Evolutionary conservation across 2,113 vertebrate genomes (phyloP).

Genomic region (Peromyscus californicus): DNA sequence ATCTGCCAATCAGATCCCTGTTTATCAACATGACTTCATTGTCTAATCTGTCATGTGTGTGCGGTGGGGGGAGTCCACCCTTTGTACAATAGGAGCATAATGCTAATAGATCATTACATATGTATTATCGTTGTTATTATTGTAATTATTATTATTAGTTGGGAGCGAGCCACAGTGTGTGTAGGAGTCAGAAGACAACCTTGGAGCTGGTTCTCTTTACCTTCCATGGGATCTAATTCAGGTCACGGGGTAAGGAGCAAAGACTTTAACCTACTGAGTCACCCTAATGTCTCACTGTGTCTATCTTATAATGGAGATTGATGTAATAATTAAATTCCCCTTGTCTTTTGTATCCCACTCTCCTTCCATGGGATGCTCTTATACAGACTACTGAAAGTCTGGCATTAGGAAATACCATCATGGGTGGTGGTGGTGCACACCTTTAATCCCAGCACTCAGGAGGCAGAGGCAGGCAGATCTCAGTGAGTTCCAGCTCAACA

Average conservation of each 20-base stretch:
- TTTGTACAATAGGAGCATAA: not conserved
- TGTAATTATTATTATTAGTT: not conserved
- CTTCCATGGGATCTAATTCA: not conserved
- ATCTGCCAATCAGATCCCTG: not conserved
- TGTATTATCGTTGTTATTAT: not conserved
- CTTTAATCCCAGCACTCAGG: not conserved
- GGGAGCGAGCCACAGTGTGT: not conserved
- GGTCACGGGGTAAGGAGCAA: not conserved
- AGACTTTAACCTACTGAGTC: not conserved
- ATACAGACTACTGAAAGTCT: not conserved
- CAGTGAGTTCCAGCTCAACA: not conserved
- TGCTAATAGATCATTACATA: not conserved
- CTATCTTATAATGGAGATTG: not conserved
- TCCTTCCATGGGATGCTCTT: not conserved
- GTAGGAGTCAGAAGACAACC: not conserved
- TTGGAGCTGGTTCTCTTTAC: not conserved
- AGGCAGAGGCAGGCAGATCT: not conserved
- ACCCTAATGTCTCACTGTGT: not conserved
- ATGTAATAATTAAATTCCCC: not conserved
- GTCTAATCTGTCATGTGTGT: not conserved
- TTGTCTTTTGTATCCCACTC: not conserved
- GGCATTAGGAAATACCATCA: not conserved
- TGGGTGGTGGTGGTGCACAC: rapidly evolving
- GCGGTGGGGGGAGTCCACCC: not conserved
- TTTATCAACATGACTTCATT: not conserved